Evolutionary conservation across 2,797 vertebrate species (phyloP).

Genomic region (Notolabrus celidotus): DNA sequence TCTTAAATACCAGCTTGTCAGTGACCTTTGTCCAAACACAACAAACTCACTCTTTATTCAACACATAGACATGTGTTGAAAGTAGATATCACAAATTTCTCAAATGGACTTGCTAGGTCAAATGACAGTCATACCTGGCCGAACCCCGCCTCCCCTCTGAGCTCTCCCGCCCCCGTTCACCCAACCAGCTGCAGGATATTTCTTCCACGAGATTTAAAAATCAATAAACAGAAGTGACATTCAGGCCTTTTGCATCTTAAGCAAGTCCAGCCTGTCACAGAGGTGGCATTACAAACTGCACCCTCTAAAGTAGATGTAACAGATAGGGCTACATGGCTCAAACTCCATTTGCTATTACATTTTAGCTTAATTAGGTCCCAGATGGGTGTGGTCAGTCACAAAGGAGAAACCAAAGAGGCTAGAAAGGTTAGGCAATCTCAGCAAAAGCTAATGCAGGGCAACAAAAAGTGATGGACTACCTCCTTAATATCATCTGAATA

Average conservation of each 20-base stretch:
- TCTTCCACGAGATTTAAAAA: constrained; percentile 71
- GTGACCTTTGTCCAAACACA: constrained; percentile 68
- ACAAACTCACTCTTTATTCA: constrained; percentile 65
- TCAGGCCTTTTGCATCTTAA: constrained; percentile 72
- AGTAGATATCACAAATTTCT: constrained; percentile 41
- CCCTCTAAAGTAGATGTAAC: constrained; percentile 55
- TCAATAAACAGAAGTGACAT: constrained; percentile 81
- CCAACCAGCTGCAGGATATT: constrained; percentile 50
- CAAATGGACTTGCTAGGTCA: constrained; percentile 62
- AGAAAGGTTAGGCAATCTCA: constrained; percentile 60
- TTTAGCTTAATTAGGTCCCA: constrained; percentile 65
- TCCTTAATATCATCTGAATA: constrained; percentile 60
- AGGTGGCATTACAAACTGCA: constrained; percentile 60
- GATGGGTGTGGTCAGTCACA: constrained; percentile 59
- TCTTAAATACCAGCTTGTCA: constrained; percentile 69
- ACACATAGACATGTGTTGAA: constrained; percentile 59
- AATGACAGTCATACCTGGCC: constrained; percentile 46
- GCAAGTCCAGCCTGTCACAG: constrained; percentile 53
- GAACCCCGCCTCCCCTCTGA: background rate
- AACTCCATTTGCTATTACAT: constrained; percentile 56
- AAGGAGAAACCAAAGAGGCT: constrained; percentile 21
- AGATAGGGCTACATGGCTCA: constrained; percentile 36
- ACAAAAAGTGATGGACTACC: constrained; percentile 58
- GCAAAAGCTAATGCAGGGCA: constrained; percentile 41
- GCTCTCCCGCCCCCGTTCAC: constrained; percentile 8